Base-by-base conservation (phyloP, 2,113 vertebrate species). In the Gadus macrocephalus region DNA sequence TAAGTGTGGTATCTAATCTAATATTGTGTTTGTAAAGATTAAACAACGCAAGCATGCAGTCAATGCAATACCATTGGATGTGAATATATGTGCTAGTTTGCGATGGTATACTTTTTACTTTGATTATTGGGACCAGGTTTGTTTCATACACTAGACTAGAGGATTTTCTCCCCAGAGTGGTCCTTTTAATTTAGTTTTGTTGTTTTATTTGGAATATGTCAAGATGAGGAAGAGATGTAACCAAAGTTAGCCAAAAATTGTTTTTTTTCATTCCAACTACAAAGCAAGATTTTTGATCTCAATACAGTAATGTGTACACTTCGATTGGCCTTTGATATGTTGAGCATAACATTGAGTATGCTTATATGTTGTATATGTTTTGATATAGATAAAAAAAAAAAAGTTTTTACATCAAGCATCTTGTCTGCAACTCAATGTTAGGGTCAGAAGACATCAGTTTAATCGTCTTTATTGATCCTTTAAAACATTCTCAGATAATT, bases 361-460 rank as follows among this genome's bases (percentile, higher is more conserved):
- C 15, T 68, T 67, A 20, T 69, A 16, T 60, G 73, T 73, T 78
- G 15, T 81, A 56, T 67, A 79, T 20, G 77, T 79, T 84, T 87
- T 86, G 72, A 80, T 81, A 86, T 76, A 62, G 66, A 20, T 20
- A 20, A 83, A 86, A 84, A 67, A 81, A 81, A 58, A 58, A 17
- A 58, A 19, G 8, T 9, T 58, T 58, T 58, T 8, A 35, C 31
- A 35, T 35, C 42, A 49, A 49, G 42, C 42, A 49, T 14, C 42
- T 49, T 49, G 42, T 49, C 42, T 49, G 42, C 42, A 14, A 11
- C 12, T 49, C 42, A 49, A 49, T 49, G 42, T 49, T 9, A 12
- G 42, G 42, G 42, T 49, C 1, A 58, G n/a, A 58, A 17, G 55
- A 58, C 53, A 58, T 58, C 55, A 14, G 55, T 58, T 58, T 58